Base-by-base conservation (phyloP, 2,888 invertebrate genomes). In the Ornithoptera priamus region DNA sequence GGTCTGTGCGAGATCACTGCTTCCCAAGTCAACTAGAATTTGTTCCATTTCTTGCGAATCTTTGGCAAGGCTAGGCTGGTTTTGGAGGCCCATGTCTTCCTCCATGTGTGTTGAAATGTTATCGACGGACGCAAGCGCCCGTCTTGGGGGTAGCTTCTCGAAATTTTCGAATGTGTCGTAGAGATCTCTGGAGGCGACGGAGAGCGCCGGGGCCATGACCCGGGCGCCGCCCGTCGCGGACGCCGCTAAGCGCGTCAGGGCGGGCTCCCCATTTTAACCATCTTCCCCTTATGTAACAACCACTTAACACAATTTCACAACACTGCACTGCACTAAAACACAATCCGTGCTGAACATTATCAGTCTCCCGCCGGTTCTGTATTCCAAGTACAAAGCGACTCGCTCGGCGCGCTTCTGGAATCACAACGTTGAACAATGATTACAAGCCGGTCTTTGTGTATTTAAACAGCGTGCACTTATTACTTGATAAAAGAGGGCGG, bases 161-260 rank as follows among this genome's bases (percentile, higher is more conserved):
- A 78, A 76, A 70, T 83, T 84, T 75, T 81, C 80, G 73, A 81
- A 76, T 76, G 82, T 76, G 78, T 81, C 81, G 75, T 80, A 80
- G 79, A 80, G 85, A 78, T 85, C 83, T 83, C 85, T 90, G 77
- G 88, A 91, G 83, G 93, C 89, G 94, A 97, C 96, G 87, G 97
- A 96, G 92, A 97, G 95, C 94, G 97, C 97, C 94, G 97, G 97
- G 95, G 97, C 97, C 97, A 98, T 97, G 95, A 96, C 94, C 96
- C 95, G 93, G 93, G 93, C 94, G 75, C 73, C 85, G 87, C 93
- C 89, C 89, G 90, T 93, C 93, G 93, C 81, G 82, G 84, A 85
- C 88, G 85, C 88, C 86, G 82, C 85, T 81, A 81, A 81, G 78
- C 83, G 85, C 85, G 83, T 90, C 89, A 90, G 84, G 86, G 85